These are phyloP conservation scores for Phaethornis superciliosus DNA, from an alignment of 2,113 vertebrate genomes.

Conservation along the genomic window DNA sequence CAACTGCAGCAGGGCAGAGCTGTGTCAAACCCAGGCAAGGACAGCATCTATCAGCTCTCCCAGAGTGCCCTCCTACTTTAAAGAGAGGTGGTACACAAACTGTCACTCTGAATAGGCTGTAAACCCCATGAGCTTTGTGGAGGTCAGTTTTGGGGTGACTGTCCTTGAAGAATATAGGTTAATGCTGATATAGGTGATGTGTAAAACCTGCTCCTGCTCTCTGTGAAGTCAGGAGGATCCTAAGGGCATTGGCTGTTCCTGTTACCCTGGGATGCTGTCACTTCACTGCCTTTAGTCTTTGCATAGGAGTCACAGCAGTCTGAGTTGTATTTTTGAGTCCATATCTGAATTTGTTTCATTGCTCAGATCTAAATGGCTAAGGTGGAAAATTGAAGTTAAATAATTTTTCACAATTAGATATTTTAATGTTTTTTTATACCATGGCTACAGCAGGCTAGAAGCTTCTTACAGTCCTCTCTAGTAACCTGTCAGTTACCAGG, in stretches of 20 bases:
- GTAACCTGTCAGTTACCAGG: not conserved
- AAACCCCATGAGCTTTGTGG: not conserved
- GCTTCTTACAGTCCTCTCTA: not conserved
- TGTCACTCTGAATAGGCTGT: not conserved
- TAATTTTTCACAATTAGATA: rapidly evolving
- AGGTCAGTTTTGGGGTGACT: not conserved
- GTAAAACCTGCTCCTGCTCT: not conserved
- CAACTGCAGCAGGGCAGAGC: not conserved
- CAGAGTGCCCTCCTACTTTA: rapidly evolving
- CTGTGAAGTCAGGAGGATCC: not conserved
- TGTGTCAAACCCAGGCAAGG: not conserved
- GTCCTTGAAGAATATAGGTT: not conserved
- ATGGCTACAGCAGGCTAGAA: not conserved
- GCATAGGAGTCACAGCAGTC: rapidly evolving
- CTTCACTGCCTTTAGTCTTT: rapidly evolving
- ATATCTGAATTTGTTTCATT: rapidly evolving
- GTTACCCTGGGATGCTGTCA: rapidly evolving
- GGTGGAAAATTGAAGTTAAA: not conserved
- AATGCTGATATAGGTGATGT: rapidly evolving
- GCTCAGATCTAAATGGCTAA: not conserved
- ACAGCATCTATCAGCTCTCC: rapidly evolving
- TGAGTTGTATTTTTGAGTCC: rapidly evolving
- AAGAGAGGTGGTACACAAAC: not conserved
- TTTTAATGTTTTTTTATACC: not conserved
- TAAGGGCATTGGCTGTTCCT: rapidly evolving